Percentiles rank a stretch among this genome's conserved stretches.
Evolutionary conservation across 2,888 invertebrate species (phyloP).

Genomic region (Cryptosula pallasiana): DNA sequence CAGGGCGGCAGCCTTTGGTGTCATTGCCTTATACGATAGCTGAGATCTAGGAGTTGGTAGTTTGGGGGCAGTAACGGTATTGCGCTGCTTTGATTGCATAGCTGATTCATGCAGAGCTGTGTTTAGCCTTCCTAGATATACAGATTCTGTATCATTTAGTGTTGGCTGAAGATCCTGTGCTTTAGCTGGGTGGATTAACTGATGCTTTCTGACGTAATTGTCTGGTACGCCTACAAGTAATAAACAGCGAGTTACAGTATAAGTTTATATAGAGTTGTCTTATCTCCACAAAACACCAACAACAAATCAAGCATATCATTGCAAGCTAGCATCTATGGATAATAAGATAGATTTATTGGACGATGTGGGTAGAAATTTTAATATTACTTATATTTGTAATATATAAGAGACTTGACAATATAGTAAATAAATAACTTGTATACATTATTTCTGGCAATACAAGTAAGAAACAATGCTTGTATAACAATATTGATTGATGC

Average conservation of each 20-base stretch:
- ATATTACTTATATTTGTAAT: too few relatives aligned
- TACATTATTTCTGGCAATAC: too few relatives aligned
- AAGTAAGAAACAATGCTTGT: too few relatives aligned
- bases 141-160: conserved; percentile 10
- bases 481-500: too few relatives aligned
- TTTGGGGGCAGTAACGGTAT: neutral
- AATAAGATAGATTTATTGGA: too few relatives aligned
- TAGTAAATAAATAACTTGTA: too few relatives aligned
- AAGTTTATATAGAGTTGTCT: too few relatives aligned
- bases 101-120: neutral
- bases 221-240: conserved; percentile 18
- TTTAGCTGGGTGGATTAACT: conserved; percentile 16
- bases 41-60: conserved; percentile 36
- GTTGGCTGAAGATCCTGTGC: conserved; percentile 5
- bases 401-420: too few relatives aligned
- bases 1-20: conserved; percentile 47
- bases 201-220: conserved; percentile 13
- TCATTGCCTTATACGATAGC: conserved; percentile 45
- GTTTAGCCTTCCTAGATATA: neutral
- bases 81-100: neutral
- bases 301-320: too few relatives aligned
- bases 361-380: too few relatives aligned
- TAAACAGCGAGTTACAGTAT: neutral
- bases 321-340: too few relatives aligned
- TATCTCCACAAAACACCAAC: too few relatives aligned